Conservation (phyloP, 2,888 invertebrate genomes). For the Adela reaumurella region DNA sequence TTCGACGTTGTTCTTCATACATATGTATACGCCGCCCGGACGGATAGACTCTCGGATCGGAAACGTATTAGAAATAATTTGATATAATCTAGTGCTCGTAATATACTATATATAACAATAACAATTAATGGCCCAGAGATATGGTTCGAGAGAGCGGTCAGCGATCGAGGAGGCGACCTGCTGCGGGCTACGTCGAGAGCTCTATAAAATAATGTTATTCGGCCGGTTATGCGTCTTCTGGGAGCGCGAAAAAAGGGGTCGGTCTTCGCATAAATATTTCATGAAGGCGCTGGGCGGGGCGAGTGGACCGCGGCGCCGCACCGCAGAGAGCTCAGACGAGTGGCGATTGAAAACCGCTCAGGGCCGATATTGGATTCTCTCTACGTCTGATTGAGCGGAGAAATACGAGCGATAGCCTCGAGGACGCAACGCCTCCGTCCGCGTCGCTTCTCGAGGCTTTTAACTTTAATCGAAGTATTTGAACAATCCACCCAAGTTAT, state of each 20-base stretch:
- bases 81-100: too few species aligned
- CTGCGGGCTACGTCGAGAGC: not conserved
- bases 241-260: constrained; percentile 17
- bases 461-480: not conserved
- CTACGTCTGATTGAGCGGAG: not conserved
- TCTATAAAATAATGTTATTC: constrained; percentile 48
- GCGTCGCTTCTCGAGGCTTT: not conserved
- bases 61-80: too few species aligned
- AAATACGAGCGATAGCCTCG: not conserved
- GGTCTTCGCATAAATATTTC: not conserved
- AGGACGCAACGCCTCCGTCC: not conserved
- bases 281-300: not conserved
- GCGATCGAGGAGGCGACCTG: too few species aligned
- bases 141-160: too few species aligned
- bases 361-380: not conserved
- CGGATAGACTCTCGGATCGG: too few species aligned
- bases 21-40: too few species aligned
- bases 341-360: not conserved
- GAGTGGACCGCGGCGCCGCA: not conserved
- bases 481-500: not conserved
- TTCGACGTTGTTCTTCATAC: too few species aligned
- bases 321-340: not conserved
- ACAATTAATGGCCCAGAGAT: too few species aligned
- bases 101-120: too few species aligned
- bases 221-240: constrained; percentile 32